Evolutionary conservation across 2,797 vertebrate species (phyloP).

Genomic region (Lindbergichthys nudifrons): DNA sequence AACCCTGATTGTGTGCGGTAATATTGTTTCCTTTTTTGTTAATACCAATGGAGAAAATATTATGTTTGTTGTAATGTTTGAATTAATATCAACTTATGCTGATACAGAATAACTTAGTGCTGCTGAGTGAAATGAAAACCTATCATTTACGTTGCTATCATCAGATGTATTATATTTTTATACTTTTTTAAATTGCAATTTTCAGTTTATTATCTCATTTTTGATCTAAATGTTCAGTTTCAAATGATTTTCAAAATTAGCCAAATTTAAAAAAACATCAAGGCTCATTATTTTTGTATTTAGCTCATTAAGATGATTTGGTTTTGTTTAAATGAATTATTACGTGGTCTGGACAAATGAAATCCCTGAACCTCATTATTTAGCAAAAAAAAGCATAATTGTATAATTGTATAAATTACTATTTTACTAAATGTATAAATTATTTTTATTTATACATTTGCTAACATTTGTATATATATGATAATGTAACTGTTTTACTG

Average conservation of each 20-base stretch:
- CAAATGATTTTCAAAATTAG: slow-evolving; percentile 47
- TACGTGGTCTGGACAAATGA: slow-evolving; percentile 45
- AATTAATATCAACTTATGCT: slow-evolving; percentile 3
- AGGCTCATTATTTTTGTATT: slow-evolving; percentile 56
- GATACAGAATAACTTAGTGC: slow-evolving; percentile 1
- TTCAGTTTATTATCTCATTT: slow-evolving; percentile 14
- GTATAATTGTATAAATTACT: slow-evolving; percentile 55
- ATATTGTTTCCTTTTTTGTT: not conserved
- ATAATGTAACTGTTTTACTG: slow-evolving; percentile 19
- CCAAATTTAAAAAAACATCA: slow-evolving; percentile 20
- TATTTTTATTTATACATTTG: no score
- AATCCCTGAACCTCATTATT: slow-evolving; percentile 46
- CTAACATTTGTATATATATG: not conserved
- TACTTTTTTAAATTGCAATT: slow-evolving; percentile 8
- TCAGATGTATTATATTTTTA: not conserved
- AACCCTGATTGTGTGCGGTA: not conserved
- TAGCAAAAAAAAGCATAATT: no score
- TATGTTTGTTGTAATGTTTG: not conserved
- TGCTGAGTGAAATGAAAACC: slow-evolving; percentile 14
- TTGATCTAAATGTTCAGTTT: slow-evolving; percentile 12
- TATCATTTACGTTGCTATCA: not conserved
- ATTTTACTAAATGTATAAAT: slow-evolving; percentile 34
- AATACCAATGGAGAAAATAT: not conserved
- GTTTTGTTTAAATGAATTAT: slow-evolving; percentile 28
- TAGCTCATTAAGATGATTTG: slow-evolving; percentile 48